Conservation (phyloP, 2,797 vertebrate genomes). For the Liasis olivaceus region DNA sequence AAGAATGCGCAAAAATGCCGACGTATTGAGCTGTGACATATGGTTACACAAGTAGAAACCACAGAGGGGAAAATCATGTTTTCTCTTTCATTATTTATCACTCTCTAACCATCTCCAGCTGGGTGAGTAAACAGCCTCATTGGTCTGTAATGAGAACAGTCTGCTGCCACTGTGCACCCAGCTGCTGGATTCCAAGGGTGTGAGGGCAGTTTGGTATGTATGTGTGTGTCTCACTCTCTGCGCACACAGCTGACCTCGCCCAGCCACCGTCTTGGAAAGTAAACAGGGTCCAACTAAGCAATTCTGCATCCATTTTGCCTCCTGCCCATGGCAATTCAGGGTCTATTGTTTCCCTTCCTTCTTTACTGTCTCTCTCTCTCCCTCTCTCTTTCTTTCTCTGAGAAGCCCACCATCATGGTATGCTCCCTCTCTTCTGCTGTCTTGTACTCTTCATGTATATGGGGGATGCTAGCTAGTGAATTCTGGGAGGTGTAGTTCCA, state of each 20-base stretch:
- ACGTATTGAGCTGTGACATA: slow-evolving; percentile 80
- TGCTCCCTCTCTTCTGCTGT: background rate
- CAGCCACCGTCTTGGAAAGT: background rate
- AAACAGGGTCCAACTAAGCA: background rate
- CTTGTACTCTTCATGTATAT: background rate
- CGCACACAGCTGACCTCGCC: background rate
- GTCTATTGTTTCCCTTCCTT: background rate
- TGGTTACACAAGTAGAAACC: slow-evolving; percentile 84
- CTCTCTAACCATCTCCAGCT: slow-evolving; percentile 89
- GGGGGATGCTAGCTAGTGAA: background rate
- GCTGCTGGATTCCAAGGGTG: slow-evolving; percentile 58
- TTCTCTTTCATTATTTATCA: slow-evolving; percentile 90
- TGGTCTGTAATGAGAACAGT: slow-evolving; percentile 91
- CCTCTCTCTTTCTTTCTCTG: background rate
- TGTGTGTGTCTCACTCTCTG: background rate
- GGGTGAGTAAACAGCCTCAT: slow-evolving; percentile 94
- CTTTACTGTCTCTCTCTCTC: background rate
- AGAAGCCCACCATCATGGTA: background rate
- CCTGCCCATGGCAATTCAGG: background rate
- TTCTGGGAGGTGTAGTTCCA: background rate
- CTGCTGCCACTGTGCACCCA: slow-evolving; percentile 80
- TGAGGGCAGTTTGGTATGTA: slow-evolving; percentile 22
- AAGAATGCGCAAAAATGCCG: slow-evolving; percentile 67
- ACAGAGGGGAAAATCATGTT: slow-evolving; percentile 86
- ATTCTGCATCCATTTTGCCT: background rate